A percentile compares a stretch with the other conserved stretches of the same genome.
Conservation (phyloP, 2,888 invertebrate species). For the Steinernema carpocapsae region DNA sequence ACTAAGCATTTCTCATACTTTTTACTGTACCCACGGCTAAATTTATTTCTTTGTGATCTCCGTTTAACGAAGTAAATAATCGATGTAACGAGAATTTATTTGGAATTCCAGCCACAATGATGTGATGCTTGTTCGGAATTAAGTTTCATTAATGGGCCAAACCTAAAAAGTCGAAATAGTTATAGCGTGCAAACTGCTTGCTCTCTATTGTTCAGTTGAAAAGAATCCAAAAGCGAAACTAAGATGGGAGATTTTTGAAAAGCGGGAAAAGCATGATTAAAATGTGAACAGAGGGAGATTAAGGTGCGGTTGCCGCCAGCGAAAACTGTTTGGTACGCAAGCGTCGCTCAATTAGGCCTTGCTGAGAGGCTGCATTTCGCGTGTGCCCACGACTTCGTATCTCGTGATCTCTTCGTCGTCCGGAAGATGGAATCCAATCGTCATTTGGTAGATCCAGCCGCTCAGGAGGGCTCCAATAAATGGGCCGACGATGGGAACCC, state of each 20-base stretch:
- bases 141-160: no score
- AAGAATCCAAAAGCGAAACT: neutral
- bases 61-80: neutral
- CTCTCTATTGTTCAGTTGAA: neutral
- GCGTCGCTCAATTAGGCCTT: neutral
- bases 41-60: conserved; percentile 13
- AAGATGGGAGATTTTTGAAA: neutral
- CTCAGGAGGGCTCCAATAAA: conserved; percentile 71
- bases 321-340: no score
- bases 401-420: conserved; percentile 17
- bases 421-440: conserved; percentile 71
- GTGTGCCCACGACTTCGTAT: conserved; percentile 18
- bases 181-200: no score
- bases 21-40: neutral
- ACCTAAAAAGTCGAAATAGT: no score
- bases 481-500: conserved; percentile 73
- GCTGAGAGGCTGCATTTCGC: conserved; percentile 24
- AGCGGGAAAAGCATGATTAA: no score
- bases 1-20: neutral
- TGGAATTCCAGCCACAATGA: no score
- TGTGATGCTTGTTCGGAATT: no score
- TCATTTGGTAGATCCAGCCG: conserved; percentile 71
- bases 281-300: no score
- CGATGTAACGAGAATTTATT: no score
- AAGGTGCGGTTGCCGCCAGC: no score